Evolutionary conservation across 37 sponge, comb jelly and placozoan species (phyloP), one percentile per base, ranked within the genome.

Genomic region (Haliclona indistincta): DNA sequence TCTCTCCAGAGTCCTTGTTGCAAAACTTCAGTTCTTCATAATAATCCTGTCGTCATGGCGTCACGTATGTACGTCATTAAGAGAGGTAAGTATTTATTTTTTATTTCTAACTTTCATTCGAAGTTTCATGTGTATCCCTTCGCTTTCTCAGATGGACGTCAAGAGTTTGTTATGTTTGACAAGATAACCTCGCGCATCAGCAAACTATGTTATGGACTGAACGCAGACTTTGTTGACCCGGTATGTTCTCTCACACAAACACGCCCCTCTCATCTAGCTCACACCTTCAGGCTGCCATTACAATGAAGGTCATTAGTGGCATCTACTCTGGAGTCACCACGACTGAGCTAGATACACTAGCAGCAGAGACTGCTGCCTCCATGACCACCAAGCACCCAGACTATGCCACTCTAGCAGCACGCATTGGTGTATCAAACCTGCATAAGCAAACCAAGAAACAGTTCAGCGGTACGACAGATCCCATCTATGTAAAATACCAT

Each of bases 361-460:
- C 99, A 17, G 99, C 99, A 29, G 99, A 98, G 68, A 98, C 94
- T 36, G 91, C 99, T 33, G 99, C 99, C 34, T 73, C 97, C 13
- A 93, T 98, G 84, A 93, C 99, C 51, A 98, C 99, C 40, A 86
- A 90, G 35, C 99, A 99, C 43, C 99, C 99, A 0, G 99, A 99
- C 92, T 99, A 96, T 68, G 97, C 97, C 55, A 85, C 85, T 38
- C 78, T 99, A 34, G 99, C 99, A 25, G 99, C 97, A 19, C 81
- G 99, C 20, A 93, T 99, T 34, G 92, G 94, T 32, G 93, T 96
- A 35, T 93, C 94, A 29, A 99, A 99, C 65, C 92, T 99, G 6
- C 99, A 99, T 85, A 99, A 99, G 66, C 95, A 99, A 72, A 95
- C 99, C 28, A 90, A 96, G 83, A 99, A 99, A 65, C 65, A 34